Evolutionary conservation across 2,797 vertebrate genomes (phyloP).

Genomic region (Jordanella pulchra): DNA sequence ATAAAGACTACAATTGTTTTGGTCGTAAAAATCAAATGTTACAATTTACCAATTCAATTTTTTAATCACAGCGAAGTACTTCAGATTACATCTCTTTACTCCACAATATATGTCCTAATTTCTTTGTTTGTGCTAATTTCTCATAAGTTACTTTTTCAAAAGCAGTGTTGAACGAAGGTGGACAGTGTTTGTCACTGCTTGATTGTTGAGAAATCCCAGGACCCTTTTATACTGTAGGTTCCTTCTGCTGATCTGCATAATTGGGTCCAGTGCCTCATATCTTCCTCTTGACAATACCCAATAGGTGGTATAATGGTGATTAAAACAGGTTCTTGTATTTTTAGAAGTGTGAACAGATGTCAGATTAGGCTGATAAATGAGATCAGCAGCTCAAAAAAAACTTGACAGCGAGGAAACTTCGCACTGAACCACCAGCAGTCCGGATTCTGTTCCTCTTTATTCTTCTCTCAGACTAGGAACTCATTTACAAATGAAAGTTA

Average conservation of each 20-base stretch:
- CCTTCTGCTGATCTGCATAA: background rate
- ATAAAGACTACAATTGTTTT: too few relatives aligned
- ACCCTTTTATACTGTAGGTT: background rate
- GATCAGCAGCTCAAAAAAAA: background rate
- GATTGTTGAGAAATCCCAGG: background rate
- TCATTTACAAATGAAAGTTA: background rate
- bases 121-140: background rate
- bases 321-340: background rate
- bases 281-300: background rate
- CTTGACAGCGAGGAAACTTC: background rate
- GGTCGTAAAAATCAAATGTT: background rate
- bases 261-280: background rate
- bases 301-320: background rate
- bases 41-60: background rate
- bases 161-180: background rate
- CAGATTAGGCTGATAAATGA: background rate
- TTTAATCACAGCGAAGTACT: background rate
- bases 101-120: background rate
- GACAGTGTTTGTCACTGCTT: background rate
- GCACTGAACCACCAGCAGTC: background rate
- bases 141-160: too few relatives aligned
- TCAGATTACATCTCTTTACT: background rate
- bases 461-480: background rate
- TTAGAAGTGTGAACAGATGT: background rate
- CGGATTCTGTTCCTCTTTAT: background rate